Evolutionary conservation across 2,888 invertebrate genomes (phyloP), one percentile per base, ranked within the genome.

Genomic region (Anodontia alba): DNA sequence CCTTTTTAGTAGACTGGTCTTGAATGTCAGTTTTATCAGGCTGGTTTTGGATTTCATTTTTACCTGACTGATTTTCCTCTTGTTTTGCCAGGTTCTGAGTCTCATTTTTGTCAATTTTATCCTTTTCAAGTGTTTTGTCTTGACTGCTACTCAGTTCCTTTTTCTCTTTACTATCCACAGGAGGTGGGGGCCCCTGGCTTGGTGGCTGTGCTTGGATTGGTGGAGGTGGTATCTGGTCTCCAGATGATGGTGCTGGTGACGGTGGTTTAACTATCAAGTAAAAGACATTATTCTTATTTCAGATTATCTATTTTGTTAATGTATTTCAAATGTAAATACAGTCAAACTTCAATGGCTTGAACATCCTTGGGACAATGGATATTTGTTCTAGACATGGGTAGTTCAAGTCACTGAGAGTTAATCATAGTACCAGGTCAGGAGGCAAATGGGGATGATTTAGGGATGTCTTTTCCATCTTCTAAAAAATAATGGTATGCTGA

Each of bases 201-300:
- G 54, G 49, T 51, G 5, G 29, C 8, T 54, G 62, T 5, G 29
- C 26, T 42, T 54, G 33, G 17, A 36, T n/a, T 73, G 54, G 17
- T 31, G 43, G 66, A 31, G 74, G 46, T 20, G 43, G 29, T 1
- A 8, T 43, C 15, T 76, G 38, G 20, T 69, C 29, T 38, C 31
- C 38, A 38, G 69, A 29, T 0, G 70, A 10, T 42, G 20, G 72
- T 20, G 73, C 33, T 36, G 73, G 76, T 42, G 49, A 54, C 15
- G 68, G 23, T 46, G 42, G 51, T 23, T 67, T 57, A 54, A 54
- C 54, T 54, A 26, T 54, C 26, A 54, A 54, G 54, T 8, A 54
- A 54, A 54, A 54, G 54, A 54, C 54, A 54, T 5, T 12, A 26
- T 54, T 54, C 5, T 54, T 49, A 38, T 49, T n/a, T n/a, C 49